phyloP scores from a whole-genome alignment of 2,113 vertebrate species.

The Leucosticte australis region DNA sequence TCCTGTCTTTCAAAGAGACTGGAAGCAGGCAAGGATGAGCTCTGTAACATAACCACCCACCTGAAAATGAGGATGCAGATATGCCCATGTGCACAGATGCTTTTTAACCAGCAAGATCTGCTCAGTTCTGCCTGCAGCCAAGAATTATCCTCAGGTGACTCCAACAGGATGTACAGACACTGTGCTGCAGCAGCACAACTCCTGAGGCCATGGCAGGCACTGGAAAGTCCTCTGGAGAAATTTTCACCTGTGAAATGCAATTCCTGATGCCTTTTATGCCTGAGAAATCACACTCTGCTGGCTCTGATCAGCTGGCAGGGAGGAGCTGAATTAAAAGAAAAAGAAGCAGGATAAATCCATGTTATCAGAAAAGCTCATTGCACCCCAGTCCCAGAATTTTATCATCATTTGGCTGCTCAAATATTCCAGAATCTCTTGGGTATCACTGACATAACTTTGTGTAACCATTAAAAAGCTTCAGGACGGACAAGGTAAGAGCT shows the following conservation, averaged over 20 bases:
- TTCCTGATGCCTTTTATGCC: not conserved
- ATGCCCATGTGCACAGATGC: fast-evolving
- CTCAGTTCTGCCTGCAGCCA: not conserved
- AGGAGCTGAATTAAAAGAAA: not conserved
- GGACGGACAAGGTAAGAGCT: not conserved
- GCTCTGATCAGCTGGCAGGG: not conserved
- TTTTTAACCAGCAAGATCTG: not conserved
- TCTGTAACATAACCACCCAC: not conserved
- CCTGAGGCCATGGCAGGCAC: not conserved
- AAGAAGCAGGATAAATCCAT: not conserved
- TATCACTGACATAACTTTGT: not conserved
- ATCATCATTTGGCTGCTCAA: not conserved
- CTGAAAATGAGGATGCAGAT: not conserved
- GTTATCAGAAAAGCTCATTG: not conserved
- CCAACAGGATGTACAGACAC: not conserved
- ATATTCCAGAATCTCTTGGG: not conserved
- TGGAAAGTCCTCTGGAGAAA: not conserved
- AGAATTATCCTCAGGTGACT: not conserved
- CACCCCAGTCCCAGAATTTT: not conserved
- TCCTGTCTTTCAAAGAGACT: not conserved
- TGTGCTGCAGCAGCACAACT: not conserved
- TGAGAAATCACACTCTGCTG: not conserved
- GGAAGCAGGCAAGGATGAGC: not conserved
- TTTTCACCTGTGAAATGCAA: not conserved
- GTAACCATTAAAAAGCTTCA: not conserved